Base-by-base conservation (phyloP, 2,113 vertebrate genomes). In the Romanogobio albipinnatus region DNA sequence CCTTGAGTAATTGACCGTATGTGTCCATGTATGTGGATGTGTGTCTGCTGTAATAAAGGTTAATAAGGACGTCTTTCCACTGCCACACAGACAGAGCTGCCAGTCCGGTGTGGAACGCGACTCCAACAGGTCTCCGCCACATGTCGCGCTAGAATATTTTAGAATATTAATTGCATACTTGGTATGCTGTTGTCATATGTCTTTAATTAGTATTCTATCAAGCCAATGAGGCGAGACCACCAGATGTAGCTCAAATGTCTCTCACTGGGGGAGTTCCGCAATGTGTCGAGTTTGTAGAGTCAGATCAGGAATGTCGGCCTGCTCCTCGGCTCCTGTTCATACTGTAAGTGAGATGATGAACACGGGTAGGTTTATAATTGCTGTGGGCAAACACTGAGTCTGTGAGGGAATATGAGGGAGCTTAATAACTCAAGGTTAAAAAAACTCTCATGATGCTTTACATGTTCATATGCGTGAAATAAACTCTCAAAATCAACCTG, bases 191-290 rank as follows among this genome's bases (percentile, higher is more conserved):
- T 90, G 91, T 94, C 92, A 92, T 93, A 90, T 92, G 86, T 89
- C 85, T 91, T 94, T 93, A 92, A 95, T 94, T 94, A 93, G 93
- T 91, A 92, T 94, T 93, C 93, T 90, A 93, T 94, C 90, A 91
- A 91, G 77, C 88, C 90, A 91, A 92, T 92, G 92, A 93, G 92
- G 87, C 75, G 90, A 93, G 89, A 92, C 90, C 87, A 87, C 90
- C 93, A 93, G 91, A 92, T 93, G 93, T 87, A 87, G 77, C 43
- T 84, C 89, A 89, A 88, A 88, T 89, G 85, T 88, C 89, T 87
- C 73, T 86, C 29, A 47, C 85, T 83, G 78, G 51, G 76, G 87
- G 61, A 70, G 33, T 73, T 71, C 26, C 26, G 29, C 24, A 39
- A 29, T 45, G 53, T 26, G 49, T 83, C 4, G 24, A 14, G 26